Evolutionary conservation across 2,888 invertebrate genomes (phyloP), one percentile per base, ranked within the genome.

Genomic region (Pherbina coryleti): DNA sequence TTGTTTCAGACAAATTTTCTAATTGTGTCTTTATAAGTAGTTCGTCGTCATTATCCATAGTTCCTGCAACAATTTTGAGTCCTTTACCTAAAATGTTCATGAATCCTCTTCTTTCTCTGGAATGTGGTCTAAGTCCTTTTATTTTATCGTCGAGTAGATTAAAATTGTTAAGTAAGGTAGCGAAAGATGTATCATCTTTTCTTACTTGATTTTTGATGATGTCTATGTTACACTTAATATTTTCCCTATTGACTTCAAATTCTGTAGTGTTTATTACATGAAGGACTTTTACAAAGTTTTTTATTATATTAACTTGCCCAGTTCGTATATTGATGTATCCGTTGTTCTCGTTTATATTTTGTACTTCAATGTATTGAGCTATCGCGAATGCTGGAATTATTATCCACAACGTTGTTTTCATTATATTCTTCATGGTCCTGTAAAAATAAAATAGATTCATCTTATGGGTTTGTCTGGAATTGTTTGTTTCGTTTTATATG

Each of bases 41-140:
- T 53, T 79, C 79, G 70, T 80, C 80, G 17, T 81, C 77, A 28
- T 67, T 74, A 67, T 80, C 80, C 79, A 81, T 81, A 14, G 78
- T 78, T 22, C 80, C 79, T 44, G 79, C 53, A 25, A 81, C 55
- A 17, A 67, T 69, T 70, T 80, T 81, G 31, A 79, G 25, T n/a
- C n/a, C n/a, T n/a, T n/a, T n/a, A n/a, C n/a, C n/a, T n/a, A 80
- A 11, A 25, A 76, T 55, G 62, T 80, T 77, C 7, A 74, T 25
- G 17, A 80, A 60, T 53, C 77, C 80, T 44, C 77, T 66, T 70
- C 66, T 81, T 69, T 55, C n/a, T 75, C 67, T 79, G 17, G 64
- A 70, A 64, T 79, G 79, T 34, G 79, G 77, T 4, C 22, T 25
- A 31, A 79, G 37, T 37, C 37, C 5, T 7, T 37, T 37, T 37